These are phyloP conservation scores for Karalla daura DNA, from an alignment of 2,797 vertebrate species.

Conservation along the genomic window DNA sequence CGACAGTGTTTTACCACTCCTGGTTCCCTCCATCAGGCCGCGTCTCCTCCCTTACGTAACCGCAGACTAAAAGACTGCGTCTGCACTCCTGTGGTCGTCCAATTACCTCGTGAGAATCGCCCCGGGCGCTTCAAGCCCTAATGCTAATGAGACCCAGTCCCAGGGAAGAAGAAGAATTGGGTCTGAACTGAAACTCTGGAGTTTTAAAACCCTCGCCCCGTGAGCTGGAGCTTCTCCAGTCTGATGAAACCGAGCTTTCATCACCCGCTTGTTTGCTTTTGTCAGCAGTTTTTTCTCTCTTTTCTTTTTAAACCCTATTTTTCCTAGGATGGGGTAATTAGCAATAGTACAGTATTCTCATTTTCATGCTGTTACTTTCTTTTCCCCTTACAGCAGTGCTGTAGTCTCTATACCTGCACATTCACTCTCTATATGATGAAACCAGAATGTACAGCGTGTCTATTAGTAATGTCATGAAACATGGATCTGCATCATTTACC, in stretches of 20 bases:
- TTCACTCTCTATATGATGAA: no score
- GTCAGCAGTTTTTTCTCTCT: conserved; percentile 10
- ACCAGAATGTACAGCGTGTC: no score
- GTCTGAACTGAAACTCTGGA: neutral
- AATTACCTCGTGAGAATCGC: conserved; percentile 5
- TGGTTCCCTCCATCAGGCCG: no score
- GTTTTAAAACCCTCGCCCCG: neutral
- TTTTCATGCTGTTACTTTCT: no score
- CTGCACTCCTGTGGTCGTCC: conserved; percentile 9
- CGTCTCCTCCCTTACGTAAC: neutral
- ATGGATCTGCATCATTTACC: no score
- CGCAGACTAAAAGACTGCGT: conserved; percentile 5
- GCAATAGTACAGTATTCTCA: no score
- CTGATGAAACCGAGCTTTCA: conserved; percentile 4
- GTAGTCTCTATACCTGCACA: no score
- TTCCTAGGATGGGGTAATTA: no score
- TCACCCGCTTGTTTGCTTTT: neutral
- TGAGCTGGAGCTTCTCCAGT: neutral
- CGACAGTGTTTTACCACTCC: no score
- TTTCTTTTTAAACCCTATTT: no score
- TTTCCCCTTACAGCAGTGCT: no score
- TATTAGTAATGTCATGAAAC: no score
- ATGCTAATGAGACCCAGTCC: neutral
- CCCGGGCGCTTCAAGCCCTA: neutral
- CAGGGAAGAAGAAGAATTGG: neutral